Percentiles rank a stretch among this genome's conserved stretches.
These are phyloP conservation scores for Rotaria sp. DNA, from an alignment of 2,888 invertebrate species.

Conservation along the genomic window DNA sequence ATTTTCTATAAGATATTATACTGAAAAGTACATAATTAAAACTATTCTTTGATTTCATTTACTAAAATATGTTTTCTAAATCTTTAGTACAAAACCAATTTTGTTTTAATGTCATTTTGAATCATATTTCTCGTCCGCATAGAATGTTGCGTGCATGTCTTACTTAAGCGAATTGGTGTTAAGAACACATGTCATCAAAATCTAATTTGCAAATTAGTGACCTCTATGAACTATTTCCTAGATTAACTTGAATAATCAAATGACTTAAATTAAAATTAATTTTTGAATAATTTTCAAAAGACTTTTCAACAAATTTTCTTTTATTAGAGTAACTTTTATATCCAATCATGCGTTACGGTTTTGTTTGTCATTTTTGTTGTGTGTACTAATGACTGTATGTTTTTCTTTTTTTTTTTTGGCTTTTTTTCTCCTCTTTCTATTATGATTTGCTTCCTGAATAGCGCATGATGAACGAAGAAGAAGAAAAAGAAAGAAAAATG, in stretches of 20 bases:
- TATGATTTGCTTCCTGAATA: not conserved
- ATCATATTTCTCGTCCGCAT: no score
- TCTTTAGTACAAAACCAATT: no score
- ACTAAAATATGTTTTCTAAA: no score
- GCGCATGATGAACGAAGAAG: not conserved
- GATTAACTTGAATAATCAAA: not conserved
- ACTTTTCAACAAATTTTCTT: not conserved
- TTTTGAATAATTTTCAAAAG: not conserved
- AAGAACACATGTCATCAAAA: no score
- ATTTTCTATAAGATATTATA: no score
- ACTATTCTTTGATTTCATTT: no score
- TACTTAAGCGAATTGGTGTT: no score
- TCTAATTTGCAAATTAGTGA: not conserved
- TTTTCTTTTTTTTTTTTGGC: not conserved
- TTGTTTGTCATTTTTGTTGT: not conserved
- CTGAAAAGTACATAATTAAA: no score
- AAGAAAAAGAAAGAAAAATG: not conserved
- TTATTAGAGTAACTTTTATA: not conserved
- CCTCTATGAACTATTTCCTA: not conserved
- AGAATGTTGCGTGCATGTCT: no score
- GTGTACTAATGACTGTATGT: not conserved
- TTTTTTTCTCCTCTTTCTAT: not conserved
- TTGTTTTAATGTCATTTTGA: no score
- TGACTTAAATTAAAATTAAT: not conserved
- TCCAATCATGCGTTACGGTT: not conserved